Conservation (phyloP, 2,888 invertebrate species). For the Limenitis camilla region DNA sequence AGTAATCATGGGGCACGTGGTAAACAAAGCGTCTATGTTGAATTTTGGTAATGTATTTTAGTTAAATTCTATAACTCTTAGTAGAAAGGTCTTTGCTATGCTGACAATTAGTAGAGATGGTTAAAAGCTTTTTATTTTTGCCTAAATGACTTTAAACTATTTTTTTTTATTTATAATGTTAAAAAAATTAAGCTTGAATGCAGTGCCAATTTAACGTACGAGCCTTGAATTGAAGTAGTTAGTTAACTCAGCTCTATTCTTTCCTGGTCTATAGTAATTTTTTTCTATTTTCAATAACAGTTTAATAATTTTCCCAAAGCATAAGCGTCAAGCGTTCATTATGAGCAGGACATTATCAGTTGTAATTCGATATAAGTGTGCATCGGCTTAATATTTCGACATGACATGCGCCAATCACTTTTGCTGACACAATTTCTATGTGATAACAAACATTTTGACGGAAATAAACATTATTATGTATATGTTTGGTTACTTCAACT, state of each 20-base stretch:
- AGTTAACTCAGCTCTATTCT: not conserved
- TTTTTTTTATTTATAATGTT: no score
- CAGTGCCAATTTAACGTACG: not conserved
- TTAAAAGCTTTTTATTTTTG: no score
- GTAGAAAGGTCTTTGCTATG: no score
- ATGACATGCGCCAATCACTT: constrained; percentile 15
- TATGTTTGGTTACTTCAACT: not conserved
- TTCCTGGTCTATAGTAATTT: not conserved
- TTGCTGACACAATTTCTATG: constrained; percentile 20
- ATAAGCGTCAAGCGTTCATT: not conserved
- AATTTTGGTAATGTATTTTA: no score
- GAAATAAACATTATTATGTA: constrained; percentile 8
- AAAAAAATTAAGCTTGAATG: not conserved
- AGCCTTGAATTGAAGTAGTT: not conserved
- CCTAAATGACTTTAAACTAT: no score
- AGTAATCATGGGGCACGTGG: no score
- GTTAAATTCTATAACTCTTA: no score
- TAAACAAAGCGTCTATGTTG: no score
- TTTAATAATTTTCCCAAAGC: not conserved
- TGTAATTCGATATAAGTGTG: not conserved
- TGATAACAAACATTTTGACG: constrained; percentile 12
- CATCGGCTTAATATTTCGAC: constrained; percentile 5
- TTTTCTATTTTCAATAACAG: not conserved
- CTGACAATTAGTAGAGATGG: no score
- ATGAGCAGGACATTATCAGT: not conserved